Base-by-base conservation (phyloP, 2,113 vertebrate species). In the Melanotaenia duboulayi region DNA sequence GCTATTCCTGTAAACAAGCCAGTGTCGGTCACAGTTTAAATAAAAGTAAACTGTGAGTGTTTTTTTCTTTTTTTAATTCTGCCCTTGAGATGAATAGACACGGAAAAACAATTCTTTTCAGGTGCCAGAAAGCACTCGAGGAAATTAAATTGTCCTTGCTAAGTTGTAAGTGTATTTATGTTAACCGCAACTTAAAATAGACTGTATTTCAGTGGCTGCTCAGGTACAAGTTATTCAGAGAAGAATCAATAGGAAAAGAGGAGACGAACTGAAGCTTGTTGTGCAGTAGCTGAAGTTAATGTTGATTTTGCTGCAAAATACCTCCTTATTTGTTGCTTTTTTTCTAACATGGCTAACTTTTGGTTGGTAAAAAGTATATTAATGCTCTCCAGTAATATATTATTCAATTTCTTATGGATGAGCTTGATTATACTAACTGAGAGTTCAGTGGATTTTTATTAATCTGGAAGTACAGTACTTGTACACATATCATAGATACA, bases 41-140 rank as follows among this genome's bases (percentile, higher is more conserved):
- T 40, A 64, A 24, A 65, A 69, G 32, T 66, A 42, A 60, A 28
- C 49, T 17, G 9, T 23, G 50, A 70, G 49, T 62, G 73, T 11
- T 16, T 89, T 82, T 82, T 76, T 11, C 13, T 89, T 82, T 82
- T 76, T 62, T 72, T 7, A 37, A 44, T 46, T 23, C 54, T 65
- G 64, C 28, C 74, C 75, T 68, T 70, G 69, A 83, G 59, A 74
- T 42, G 37, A 58, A 51, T 57, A n/a, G 37, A 66, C 52, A 24
- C 37, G 44, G 25, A 49, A 54, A 22, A 55, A 64, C 16, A 39
- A 46, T 2, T 48, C 25, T 60, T 57, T 78, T 61, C 64, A 73
- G 54, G 48, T 58, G 23, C 37, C 60, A 82, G 68, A 48, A 73
- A 70, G 48, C 55, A 57, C 25, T 76, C 59, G 11, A 55, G 64